Percentiles rank a stretch among this genome's conserved stretches.
Evolutionary conservation across 2,888 invertebrate genomes (phyloP).

Genomic region (Oxycera nigricornis): DNA sequence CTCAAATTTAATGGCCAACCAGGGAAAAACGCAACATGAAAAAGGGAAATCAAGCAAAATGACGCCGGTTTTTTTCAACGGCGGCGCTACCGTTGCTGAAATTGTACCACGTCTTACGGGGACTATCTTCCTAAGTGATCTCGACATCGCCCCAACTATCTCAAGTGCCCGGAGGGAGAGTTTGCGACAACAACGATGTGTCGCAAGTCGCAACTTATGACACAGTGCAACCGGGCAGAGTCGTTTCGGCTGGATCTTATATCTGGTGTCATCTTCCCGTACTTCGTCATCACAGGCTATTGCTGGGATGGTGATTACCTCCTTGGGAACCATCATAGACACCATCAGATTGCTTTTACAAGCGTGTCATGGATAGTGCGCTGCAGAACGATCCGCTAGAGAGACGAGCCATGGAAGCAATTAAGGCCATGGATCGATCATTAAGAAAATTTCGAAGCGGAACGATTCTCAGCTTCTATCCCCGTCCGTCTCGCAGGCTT

Average conservation of each 20-base stretch:
- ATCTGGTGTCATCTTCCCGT: neutral
- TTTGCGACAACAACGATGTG: slow-evolving; percentile 37
- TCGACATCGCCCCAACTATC: neutral
- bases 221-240: neutral
- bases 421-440: slow-evolving; percentile 38
- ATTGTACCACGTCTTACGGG: slow-evolving; percentile 7
- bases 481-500: neutral
- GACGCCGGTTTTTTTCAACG: slow-evolving; percentile 10
- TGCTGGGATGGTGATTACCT: slow-evolving; percentile 16
- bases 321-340: slow-evolving; percentile 20
- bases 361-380: neutral
- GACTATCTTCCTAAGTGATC: slow-evolving; percentile 17
- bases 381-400: neutral
- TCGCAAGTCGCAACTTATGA: slow-evolving; percentile 32
- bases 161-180: slow-evolving; percentile 17
- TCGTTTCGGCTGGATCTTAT: slow-evolving; percentile 22
- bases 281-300: neutral
- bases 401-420: slow-evolving; percentile 1
- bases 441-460: slow-evolving; percentile 33
- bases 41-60: slow-evolving; percentile 22
- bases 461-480: slow-evolving; percentile 27
- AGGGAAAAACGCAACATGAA: slow-evolving; percentile 16
- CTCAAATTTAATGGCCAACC: slow-evolving; percentile 31
- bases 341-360: slow-evolving; percentile 16
- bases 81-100: neutral